Base-by-base conservation (phyloP, 2,797 vertebrate species). In the Steatocranus sp. region DNA sequence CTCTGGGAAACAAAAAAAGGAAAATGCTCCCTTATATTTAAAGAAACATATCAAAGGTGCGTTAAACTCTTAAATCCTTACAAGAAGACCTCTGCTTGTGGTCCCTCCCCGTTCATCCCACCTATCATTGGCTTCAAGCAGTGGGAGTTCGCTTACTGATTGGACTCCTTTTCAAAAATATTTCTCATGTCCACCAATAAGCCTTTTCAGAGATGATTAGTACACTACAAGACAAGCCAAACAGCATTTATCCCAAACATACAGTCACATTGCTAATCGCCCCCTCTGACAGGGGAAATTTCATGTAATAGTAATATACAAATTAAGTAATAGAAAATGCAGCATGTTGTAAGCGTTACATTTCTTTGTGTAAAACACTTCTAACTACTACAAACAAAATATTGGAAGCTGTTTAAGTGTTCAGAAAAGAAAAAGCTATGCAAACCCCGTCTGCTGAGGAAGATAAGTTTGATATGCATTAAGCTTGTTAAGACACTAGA, bases 31-130 rank as follows among this genome's bases (percentile, higher is more conserved):
- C 75, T 50, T 86, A 85, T 66, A 63, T 84, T 91, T 86, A 93
- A 76, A 88, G 86, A 85, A 51, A 63, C 48, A 76, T 74, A 89
- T 90, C 87, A 92, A 92, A 92, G 88, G 51, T 82, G 25, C 7
- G 53, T 81, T 18, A 18, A 27, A 80, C 46, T 84, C 83, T 83
- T 81, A 84, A 84, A 86, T 79, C 74, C 56, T 23, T 75, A 77
- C 84, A 85, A 79, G 86, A 83, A 36, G 80, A 79, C 46, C 50
- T 7, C 75, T 2, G 27, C 80, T 38, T 8, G 8, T 27, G 2
- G 36, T 32, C 76, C 81, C 81, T 18, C 79, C 83, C 25, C 5
- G 10, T 53, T 50, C 79, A 12, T 27, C 86, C 87, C 76, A 78
- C 76, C 83, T 84, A 61, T 90, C 83, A 27, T 78, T 83, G 81